Base-by-base conservation (phyloP, 2,888 invertebrate genomes). In the Drosophila subquinaria region DNA sequence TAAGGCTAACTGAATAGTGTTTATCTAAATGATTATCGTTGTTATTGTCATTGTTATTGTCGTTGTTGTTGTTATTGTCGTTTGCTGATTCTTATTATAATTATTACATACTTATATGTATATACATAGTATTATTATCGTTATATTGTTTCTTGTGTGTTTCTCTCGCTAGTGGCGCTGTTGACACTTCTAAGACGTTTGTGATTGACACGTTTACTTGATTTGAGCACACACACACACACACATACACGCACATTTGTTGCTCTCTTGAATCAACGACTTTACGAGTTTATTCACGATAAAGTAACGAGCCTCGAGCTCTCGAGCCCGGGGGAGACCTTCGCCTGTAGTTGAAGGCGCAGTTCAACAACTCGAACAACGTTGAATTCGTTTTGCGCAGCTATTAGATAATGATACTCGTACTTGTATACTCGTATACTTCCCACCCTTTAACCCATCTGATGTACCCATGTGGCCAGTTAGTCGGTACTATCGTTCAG, bases 131-230 rank as follows among this genome's bases (percentile, higher is more conserved):
- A 72, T 51, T 64, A 17, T 67, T 65, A 67, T 66, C 40, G 48
- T 66, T 47, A 36, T 61, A 79, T 73, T 76, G 59, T 64, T 78
- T 60, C 60, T 47, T 45, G 15, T 61, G 48, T 69, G 52, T 42
- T 53, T 55, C 45, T 64, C 30, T 40, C n/a, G 35, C 20, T 62
- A 20, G 33, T 53, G 59, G 38, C 42, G 69, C 43, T 73, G 78
- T 78, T 73, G 79, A 73, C 75, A 78, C 68, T 73, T 75, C 43
- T 62, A 68, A 75, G 74, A 63, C 74, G 59, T 75, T 75, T 73
- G 57, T 79, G 76, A 76, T 79, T 79, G 79, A 76, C 76, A 76
- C 76, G 79, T 76, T 69, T 79, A 69, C 79, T 79, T 79, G 76
- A 76, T 75, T 79, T 65, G 48, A 79, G 47, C 75, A 70, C 27